Base-by-base conservation (phyloP, 2,888 invertebrate species). In the Lasiommata megera region DNA sequence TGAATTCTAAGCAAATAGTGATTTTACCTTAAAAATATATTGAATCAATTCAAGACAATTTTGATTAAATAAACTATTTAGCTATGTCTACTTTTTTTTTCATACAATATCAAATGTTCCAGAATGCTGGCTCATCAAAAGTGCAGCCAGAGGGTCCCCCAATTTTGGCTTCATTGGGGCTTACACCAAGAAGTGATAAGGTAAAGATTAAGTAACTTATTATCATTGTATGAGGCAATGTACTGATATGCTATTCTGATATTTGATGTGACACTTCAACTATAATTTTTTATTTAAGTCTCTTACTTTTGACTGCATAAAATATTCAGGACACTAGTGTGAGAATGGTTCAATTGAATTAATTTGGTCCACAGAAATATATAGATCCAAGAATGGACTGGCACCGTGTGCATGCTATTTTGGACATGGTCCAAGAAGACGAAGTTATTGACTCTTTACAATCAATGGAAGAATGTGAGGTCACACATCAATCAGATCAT, bases 161-260 rank as follows among this genome's bases (percentile, higher is more conserved):
- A 46, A 91, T 91, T 68, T 79, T 91, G 82, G 88, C 91, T 63
- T 91, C 91, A 38, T 64, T 91, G 77, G 91, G 91, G 53, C 88
- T 91, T 67, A 91, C 91, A 69, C 91, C 91, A 52, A 80, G 88
- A 71, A 91, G 89, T 84, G 91, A 91, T 82, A 91, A 91, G 91
- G 91, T 91, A 86, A 76, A 77, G 74, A 83, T 82, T 76, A 73
- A 58, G 60, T 61, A 59, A 60, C 57, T 58, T 62, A 64, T 62
- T 77, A 76, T 79, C 75, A 71, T 59, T 63, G 58, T 60, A 60
- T 64, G 65, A 63, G 54, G 63, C 64, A 63, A 57, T 56, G 47
- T 62, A 54, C 55, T 60, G 65, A 65, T 70, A 67, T 67, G 61
- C 54, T 62, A 48, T 52, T 63, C 54, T 63, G 56, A 67, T 61